Evolutionary conservation across 2,113 vertebrate genomes (phyloP).

Genomic region (Verasper variegatus): DNA sequence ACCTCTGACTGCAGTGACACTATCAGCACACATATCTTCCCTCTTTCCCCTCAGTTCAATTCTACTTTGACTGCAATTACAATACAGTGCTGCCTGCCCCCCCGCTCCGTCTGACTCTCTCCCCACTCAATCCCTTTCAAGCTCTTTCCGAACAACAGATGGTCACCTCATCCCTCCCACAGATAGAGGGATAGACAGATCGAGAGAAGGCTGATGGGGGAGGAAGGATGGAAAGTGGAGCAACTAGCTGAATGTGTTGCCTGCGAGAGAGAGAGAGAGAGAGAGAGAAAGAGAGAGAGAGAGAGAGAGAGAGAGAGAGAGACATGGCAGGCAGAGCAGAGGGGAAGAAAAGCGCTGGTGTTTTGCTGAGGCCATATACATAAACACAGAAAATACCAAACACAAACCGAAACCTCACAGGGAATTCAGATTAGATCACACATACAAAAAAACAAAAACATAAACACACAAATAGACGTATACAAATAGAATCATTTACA

Average conservation of each 20-base stretch:
- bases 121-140: constrained; percentile 64
- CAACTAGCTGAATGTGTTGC: constrained; percentile 38
- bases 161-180: constrained; percentile 74
- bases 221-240: constrained; percentile 65
- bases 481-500: constrained; percentile 66
- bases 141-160: constrained; percentile 76
- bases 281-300: neutral
- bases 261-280: neutral
- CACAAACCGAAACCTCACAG: constrained; percentile 21
- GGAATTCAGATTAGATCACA: constrained; percentile 38
- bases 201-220: constrained; percentile 54
- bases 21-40: constrained; percentile 39
- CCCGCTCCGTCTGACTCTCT: constrained; percentile 43
- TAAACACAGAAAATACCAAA: constrained; percentile 31
- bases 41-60: constrained; percentile 42
- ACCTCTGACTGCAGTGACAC: constrained; percentile 50
- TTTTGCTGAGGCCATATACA: constrained; percentile 20
- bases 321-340: neutral
- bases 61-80: constrained; percentile 67
- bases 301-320: neutral
- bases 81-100: constrained; percentile 39
- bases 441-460: neutral
- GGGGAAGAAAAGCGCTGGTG: neutral
- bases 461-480: no score
- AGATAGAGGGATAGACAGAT: constrained; percentile 59